Conservation (phyloP, 2,113 vertebrate species). For the Galbula dea region DNA sequence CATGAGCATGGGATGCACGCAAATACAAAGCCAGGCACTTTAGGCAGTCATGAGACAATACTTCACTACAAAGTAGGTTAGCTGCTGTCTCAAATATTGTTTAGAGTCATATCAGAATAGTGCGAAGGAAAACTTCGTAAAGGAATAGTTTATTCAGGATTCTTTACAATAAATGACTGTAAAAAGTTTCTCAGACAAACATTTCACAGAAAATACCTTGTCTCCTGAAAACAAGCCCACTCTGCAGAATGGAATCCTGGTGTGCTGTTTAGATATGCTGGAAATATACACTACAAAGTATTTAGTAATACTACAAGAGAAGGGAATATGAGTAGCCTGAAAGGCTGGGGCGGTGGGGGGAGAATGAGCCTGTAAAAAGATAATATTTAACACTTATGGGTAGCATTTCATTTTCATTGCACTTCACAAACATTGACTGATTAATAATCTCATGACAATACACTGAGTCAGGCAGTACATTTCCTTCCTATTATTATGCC, state of each 20-base stretch:
- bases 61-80: background rate
- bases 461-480: slow-evolving; percentile 24
- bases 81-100: background rate
- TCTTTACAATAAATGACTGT: background rate
- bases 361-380: slow-evolving; percentile 11
- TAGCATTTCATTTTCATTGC: slow-evolving; percentile 30
- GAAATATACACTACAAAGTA: background rate
- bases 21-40: background rate
- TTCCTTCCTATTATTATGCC: slow-evolving; percentile 49
- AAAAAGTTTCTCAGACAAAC: background rate
- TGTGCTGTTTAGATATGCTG: background rate
- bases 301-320: background rate
- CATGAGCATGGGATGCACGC: background rate
- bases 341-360: background rate
- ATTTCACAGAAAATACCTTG: background rate
- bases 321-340: background rate
- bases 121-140: background rate
- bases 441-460: slow-evolving; percentile 52
- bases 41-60: background rate
- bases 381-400: slow-evolving; percentile 32
- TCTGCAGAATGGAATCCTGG: background rate
- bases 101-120: background rate
- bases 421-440: slow-evolving; percentile 45
- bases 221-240: background rate
- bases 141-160: background rate